Evolutionary conservation across 2,113 vertebrate genomes (phyloP).

Genomic region (Aplodontia rufa): DNA sequence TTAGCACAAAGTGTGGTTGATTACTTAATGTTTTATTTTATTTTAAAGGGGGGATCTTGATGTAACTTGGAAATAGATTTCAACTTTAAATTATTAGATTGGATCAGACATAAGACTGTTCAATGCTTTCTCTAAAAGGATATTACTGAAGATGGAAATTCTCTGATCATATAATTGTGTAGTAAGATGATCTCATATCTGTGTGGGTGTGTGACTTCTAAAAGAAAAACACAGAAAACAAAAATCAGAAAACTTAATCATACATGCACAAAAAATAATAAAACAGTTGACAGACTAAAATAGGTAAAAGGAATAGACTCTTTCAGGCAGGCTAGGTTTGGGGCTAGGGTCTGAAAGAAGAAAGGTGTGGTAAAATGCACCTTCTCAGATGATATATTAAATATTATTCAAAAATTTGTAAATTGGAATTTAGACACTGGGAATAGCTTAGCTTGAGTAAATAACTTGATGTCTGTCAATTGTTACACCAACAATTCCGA

Average conservation of each 20-base stretch:
- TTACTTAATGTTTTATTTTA: not conserved
- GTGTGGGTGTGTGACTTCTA: not conserved
- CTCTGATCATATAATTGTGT: not conserved
- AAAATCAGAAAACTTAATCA: not conserved
- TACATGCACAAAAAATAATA: not conserved
- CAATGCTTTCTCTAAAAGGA: not conserved
- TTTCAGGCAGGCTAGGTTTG: not conserved
- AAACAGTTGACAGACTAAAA: not conserved
- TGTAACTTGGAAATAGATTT: constrained; percentile 50
- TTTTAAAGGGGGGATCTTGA: not conserved
- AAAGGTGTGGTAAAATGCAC: fast-evolving
- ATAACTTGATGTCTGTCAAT: not conserved
- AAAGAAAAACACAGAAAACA: not conserved
- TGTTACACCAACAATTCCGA: not conserved
- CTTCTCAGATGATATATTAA: not conserved
- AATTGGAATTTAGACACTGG: not conserved
- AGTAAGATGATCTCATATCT: not conserved
- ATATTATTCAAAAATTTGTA: not conserved
- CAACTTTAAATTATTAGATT: constrained; percentile 36
- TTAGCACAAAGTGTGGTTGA: not conserved
- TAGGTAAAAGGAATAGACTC: not conserved
- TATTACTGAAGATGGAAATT: not conserved
- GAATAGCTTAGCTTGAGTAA: not conserved
- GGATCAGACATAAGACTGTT: not conserved
- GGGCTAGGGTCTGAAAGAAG: fast-evolving